A percentile compares a stretch with the other conserved stretches of the same genome.
Evolutionary conservation across 2,113 vertebrate genomes (phyloP).

Genomic region (Cyphomyrus plagiostoma): DNA sequence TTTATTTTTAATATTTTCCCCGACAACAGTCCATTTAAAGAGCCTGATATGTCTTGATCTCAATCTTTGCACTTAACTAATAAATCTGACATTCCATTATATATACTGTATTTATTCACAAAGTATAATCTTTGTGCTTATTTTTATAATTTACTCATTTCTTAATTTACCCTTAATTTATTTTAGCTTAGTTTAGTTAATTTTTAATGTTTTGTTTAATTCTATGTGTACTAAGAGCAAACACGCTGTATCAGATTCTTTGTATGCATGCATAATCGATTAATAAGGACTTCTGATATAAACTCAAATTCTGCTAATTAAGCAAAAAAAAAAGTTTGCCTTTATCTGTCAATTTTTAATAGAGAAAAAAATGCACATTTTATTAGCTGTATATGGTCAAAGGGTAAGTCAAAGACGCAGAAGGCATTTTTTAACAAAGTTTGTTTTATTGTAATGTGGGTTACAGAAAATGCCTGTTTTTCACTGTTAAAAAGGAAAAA

Average conservation of each 20-base stretch:
- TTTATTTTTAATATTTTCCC: no score
- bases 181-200: neutral
- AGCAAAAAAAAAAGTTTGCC: neutral
- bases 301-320: neutral
- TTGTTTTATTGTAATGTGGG: slow-evolving; percentile 69
- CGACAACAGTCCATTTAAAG: no score
- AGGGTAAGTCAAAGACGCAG: neutral
- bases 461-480: slow-evolving; percentile 67
- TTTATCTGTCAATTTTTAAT: neutral
- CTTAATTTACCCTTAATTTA: neutral
- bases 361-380: neutral
- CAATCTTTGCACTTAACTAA: neutral
- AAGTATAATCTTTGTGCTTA: neutral
- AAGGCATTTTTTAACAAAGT: slow-evolving; percentile 56
- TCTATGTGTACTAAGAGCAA: neutral
- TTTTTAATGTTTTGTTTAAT: neutral
- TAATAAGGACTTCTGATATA: neutral
- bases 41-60: neutral
- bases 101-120: neutral
- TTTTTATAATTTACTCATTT: neutral
- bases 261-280: neutral
- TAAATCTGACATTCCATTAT: neutral
- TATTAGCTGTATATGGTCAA: neutral
- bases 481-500: slow-evolving; percentile 61
- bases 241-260: neutral